These are phyloP conservation scores for Neostethus bicornis DNA, from an alignment of 2,797 vertebrate species.

Conservation along the genomic window DNA sequence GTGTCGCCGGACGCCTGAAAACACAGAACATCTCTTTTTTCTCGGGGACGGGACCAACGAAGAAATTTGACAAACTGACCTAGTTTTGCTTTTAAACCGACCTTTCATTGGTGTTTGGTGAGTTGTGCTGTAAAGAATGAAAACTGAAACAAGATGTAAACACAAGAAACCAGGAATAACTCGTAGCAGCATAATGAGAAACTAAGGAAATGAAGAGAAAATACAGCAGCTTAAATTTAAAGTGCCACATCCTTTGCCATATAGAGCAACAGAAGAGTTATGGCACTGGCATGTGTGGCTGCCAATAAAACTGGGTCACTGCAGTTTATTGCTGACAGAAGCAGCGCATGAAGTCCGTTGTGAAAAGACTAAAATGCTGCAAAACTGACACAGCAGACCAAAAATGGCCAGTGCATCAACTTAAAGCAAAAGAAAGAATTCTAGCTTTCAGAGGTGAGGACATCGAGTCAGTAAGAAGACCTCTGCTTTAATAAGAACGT, in stretches of 20 bases:
- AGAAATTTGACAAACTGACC: too few species aligned
- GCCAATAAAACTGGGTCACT: slow-evolving; percentile 13
- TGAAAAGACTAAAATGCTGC: neutral
- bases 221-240: slow-evolving; percentile 1
- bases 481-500: neutral
- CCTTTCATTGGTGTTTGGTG: too few species aligned
- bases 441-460: neutral
- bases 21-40: too few species aligned
- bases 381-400: neutral
- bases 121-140: neutral
- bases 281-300: neutral
- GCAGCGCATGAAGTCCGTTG: neutral
- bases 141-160: neutral
- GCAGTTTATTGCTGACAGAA: slow-evolving; percentile 7
- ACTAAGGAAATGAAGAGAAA: slow-evolving; percentile 8
- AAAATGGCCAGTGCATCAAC: neutral
- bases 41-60: too few species aligned
- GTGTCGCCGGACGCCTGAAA: too few species aligned
- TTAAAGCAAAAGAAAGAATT: neutral
- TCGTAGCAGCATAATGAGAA: slow-evolving; percentile 4
- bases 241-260: slow-evolving; percentile 11
- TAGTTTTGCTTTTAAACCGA: too few species aligned
- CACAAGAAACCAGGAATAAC: neutral
- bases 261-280: slow-evolving; percentile 6
- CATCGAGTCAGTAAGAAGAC: neutral